Conservation (phyloP, 2,113 vertebrate genomes). For the Pituophis catenifer region DNA sequence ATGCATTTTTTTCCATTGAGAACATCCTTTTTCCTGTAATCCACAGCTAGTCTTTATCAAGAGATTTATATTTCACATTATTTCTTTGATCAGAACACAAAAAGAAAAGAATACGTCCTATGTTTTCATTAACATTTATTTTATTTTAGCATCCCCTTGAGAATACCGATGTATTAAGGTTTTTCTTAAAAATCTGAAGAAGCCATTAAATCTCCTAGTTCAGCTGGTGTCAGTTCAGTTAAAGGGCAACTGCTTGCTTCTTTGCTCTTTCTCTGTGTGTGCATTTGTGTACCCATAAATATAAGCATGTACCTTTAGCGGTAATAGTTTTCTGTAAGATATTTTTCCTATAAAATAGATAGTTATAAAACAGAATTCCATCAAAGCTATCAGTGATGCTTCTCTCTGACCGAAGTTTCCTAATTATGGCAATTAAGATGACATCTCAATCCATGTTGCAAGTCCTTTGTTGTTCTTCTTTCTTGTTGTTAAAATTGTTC, state of each 20-base stretch:
- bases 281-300: neutral
- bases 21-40: slow-evolving; percentile 2
- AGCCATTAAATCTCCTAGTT: slow-evolving; percentile 20
- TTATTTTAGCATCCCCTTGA: slow-evolving; percentile 17
- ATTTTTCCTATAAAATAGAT: neutral
- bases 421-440: neutral
- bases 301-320: neutral
- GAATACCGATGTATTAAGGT: slow-evolving; percentile 32
- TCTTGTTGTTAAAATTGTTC: neutral
- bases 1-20: neutral
- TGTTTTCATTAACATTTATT: slow-evolving; percentile 18
- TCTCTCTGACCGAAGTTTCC: neutral
- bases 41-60: slow-evolving; percentile 20
- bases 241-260: slow-evolving; percentile 22
- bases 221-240: slow-evolving; percentile 26
- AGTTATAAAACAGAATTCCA: neutral
- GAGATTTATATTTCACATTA: neutral
- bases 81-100: slow-evolving; percentile 20
- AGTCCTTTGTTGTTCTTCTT: neutral
- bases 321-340: neutral
- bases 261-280: neutral
- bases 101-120: neutral
- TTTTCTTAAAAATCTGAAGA: slow-evolving; percentile 47
- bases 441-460: neutral
- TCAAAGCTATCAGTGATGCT: neutral